phyloP scores from a whole-genome alignment of 2,113 vertebrate species.

The Tautogolabrus adspersus region DNA sequence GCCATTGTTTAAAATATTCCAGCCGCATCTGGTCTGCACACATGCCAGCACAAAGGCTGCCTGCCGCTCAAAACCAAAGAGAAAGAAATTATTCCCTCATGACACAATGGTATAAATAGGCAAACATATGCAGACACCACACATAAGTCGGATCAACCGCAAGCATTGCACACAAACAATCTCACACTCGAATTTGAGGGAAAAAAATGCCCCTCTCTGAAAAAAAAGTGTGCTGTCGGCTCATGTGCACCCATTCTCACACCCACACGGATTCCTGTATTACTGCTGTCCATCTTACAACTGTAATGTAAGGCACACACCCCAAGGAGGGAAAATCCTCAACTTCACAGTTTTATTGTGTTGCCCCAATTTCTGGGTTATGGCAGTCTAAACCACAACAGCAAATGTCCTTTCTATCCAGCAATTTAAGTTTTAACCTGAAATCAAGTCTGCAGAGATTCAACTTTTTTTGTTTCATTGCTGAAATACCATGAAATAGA shows the following conservation, averaged over 20 bases:
- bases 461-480: neutral
- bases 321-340: constrained; percentile 50
- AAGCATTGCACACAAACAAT: constrained; percentile 15
- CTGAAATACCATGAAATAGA: neutral
- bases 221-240: constrained; percentile 22
- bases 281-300: constrained; percentile 63
- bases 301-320: constrained; percentile 69
- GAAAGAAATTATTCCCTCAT: constrained; percentile 36
- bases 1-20: constrained; percentile 49
- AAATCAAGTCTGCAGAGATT: neutral
- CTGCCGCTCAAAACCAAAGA: constrained; percentile 43
- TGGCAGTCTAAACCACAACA: constrained; percentile 22
- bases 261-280: constrained; percentile 78
- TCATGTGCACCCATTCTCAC: constrained; percentile 67
- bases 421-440: constrained; percentile 8
- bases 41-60: constrained; percentile 40
- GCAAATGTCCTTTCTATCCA: constrained; percentile 5
- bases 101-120: constrained; percentile 60
- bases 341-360: constrained; percentile 58
- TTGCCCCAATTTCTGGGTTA: constrained; percentile 38
- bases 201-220: constrained; percentile 21
- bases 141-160: constrained; percentile 33
- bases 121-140: constrained; percentile 46
- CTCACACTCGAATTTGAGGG: constrained; percentile 5
- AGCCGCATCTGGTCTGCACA: constrained; percentile 63